Evolutionary conservation across 2,113 vertebrate genomes (phyloP).

Genomic region (Aegotheles bennettii): DNA sequence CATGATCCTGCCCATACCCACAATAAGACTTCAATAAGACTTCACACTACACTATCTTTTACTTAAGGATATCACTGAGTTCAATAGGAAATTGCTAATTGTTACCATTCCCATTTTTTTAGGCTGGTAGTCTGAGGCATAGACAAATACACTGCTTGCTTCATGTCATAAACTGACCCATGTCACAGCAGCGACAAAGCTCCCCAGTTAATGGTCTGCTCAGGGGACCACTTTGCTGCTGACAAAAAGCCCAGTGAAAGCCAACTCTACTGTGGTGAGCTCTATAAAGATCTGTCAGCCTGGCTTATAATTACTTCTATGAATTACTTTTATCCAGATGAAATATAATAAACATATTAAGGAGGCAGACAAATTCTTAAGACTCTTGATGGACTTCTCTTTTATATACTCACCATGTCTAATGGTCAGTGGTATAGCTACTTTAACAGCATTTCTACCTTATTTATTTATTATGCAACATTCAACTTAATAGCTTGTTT

Average conservation of each 20-base stretch:
- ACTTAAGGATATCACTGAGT: background rate
- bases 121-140: background rate
- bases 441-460: constrained; percentile 24
- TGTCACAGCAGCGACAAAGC: background rate
- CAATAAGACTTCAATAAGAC: background rate
- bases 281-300: constrained; percentile 13
- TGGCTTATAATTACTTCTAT: constrained; percentile 15
- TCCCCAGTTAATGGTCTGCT: background rate
- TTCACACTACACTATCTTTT: background rate
- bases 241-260: background rate
- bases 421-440: constrained; percentile 14
- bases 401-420: constrained; percentile 25
- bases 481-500: constrained; percentile 60
- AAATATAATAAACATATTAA: constrained; percentile 60
- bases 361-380: constrained; percentile 20
- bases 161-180: background rate
- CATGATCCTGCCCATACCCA: background rate
- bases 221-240: constrained; percentile 19
- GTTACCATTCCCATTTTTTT: background rate
- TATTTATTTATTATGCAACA: constrained; percentile 69
- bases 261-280: background rate
- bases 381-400: constrained; percentile 33
- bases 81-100: background rate
- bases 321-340: constrained; percentile 52
- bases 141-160: background rate